Percentiles rank a stretch among this genome's conserved stretches.
Evolutionary conservation across 1,140 invertebrate genomes (phyloP).

Genomic region (Papilio polytes): DNA sequence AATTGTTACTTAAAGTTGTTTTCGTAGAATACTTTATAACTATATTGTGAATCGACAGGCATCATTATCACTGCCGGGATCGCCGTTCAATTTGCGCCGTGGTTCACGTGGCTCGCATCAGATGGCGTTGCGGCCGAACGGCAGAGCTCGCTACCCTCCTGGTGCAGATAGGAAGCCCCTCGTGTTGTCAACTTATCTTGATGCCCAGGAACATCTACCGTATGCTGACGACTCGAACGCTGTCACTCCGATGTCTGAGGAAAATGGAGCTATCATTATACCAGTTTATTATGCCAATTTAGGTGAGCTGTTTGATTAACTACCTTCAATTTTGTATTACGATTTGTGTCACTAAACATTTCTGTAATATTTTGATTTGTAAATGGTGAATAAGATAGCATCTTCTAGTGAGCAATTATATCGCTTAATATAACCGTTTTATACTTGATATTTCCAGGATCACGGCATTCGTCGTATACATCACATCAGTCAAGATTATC

Average conservation of each 20-base stretch:
- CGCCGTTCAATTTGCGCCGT: conserved; percentile 96
- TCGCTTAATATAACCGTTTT: too few relatives aligned
- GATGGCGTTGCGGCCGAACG: conserved; percentile 92
- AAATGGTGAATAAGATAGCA: too few relatives aligned
- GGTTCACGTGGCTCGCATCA: conserved; percentile 96
- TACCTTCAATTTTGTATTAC: neutral
- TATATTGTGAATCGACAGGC: conserved; percentile 86
- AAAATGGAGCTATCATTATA: conserved; percentile 97
- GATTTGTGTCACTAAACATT: neutral
- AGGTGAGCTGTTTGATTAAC: conserved; percentile 80
- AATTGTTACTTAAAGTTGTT: conserved; percentile 7
- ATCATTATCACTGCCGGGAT: conserved; percentile 97
- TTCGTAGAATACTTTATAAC: neutral
- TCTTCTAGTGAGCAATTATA: too few relatives aligned
- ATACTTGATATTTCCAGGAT: too few relatives aligned
- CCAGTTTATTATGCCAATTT: conserved; percentile 94
- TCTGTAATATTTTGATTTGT: too few relatives aligned
- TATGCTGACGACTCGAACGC: conserved; percentile 99
- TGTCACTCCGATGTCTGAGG: conserved; percentile 98
- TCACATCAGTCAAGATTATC: conserved; percentile 96
- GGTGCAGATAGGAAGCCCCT: conserved; percentile 96
- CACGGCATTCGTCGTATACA: conserved; percentile 96
- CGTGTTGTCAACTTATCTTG: conserved; percentile 96
- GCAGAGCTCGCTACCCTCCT: conserved; percentile 87
- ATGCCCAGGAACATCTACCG: conserved; percentile 97